Evolutionary conservation across 2,113 vertebrate genomes (phyloP), one percentile per base, ranked within the genome.

Genomic region (Tringa solitaria): DNA sequence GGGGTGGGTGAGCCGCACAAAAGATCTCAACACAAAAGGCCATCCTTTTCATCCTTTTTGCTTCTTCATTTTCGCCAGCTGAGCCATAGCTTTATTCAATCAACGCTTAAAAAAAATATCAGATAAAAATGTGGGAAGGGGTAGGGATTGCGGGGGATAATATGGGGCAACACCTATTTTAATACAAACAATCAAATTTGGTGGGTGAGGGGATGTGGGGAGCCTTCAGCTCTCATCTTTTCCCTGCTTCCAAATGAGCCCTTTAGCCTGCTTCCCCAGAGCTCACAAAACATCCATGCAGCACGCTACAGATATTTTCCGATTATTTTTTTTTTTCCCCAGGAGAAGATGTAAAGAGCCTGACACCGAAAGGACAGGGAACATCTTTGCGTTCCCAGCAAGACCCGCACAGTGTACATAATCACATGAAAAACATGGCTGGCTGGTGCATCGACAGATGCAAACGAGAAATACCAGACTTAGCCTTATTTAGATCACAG

Each of bases 11-110:
- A 75, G 92, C 93, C 15, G 48, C 90, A 97, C 97, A 98, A 98
- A 96, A 96, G 97, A 80, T 95, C 95, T 95, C 97, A 93, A 97
- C 97, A 99, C 98, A 99, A 98, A 98, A 98, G 98, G 97, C 97
- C 98, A 98, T 98, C 96, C 98, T 97, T 96, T 95, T 95, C 97
- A 98, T 97, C 95, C 97, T 92, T 97, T 97, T 95, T 84, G 19
- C 95, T 97, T 96, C 96, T 97, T 98, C 84, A 72, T 98, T 98
- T 97, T 96, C 93, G 93, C 97, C 97, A 98, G 97, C 98, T 97
- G 98, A 98, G 97, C 87, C 68, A 86, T 93, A 87, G 97, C 87
- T 97, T 98, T 93, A 96, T 95, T 95, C 93, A 92, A 95, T 95
- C 88, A 89, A 83, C 95, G 61, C 91, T 95, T 94, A 27, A 37